Conservation (phyloP, 2,113 vertebrate genomes). For the Lethenteron reissneri region DNA sequence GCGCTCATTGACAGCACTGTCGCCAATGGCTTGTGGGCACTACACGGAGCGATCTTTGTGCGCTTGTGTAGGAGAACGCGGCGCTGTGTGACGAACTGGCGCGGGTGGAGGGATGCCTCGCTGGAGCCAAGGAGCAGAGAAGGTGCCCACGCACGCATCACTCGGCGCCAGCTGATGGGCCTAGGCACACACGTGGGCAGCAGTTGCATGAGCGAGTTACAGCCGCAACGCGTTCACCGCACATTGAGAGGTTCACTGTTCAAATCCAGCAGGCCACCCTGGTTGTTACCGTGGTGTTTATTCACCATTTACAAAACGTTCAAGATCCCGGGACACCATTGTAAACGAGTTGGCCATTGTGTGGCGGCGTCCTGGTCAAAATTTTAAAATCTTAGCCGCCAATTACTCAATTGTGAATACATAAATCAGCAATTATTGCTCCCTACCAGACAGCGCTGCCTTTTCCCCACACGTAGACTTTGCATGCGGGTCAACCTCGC, state of each 20-base stretch:
- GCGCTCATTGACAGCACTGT: background rate
- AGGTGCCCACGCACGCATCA: conserved; percentile 19
- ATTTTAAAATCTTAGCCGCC: no score
- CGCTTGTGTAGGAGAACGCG: conserved; percentile 38
- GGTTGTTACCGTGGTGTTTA: background rate
- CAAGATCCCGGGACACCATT: no score
- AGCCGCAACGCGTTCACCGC: background rate
- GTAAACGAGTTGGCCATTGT: no score
- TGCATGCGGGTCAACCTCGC: no score
- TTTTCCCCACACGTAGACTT: no score
- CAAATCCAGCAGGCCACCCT: background rate
- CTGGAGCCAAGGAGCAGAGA: conserved; percentile 53
- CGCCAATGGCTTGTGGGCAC: background rate
- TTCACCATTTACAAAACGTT: background rate
- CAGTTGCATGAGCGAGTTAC: background rate
- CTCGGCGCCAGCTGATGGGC: background rate
- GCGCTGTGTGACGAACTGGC: conserved; percentile 67
- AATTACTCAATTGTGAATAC: no score
- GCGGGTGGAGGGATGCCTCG: conserved; percentile 52
- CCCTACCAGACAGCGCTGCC: no score
- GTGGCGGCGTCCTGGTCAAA: no score
- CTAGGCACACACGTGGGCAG: background rate
- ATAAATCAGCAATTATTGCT: no score
- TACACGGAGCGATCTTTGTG: background rate
- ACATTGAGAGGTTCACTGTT: background rate